Evolutionary conservation across 1,140 invertebrate species (phyloP), one percentile per base, ranked within the genome.

Genomic region (Solenopsis invicta): DNA sequence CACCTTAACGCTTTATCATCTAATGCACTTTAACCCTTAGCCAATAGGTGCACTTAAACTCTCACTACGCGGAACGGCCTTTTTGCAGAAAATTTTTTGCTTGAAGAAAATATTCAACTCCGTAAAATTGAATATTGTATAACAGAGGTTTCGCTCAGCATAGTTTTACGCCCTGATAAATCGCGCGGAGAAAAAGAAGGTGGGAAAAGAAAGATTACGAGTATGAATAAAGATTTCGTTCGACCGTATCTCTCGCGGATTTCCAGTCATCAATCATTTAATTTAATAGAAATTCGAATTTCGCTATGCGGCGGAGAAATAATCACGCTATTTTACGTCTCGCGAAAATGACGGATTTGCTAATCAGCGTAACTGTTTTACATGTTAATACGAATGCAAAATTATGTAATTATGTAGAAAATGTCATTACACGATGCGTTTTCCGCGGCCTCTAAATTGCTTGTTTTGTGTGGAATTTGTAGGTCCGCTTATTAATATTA

Each of bases 361-460:
- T 69, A 54, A 10, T 24, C 34, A 21, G 37, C 24, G 41, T 52
- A 6, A 10, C 18, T 45, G 56, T 59, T 72, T 72, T 16, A 18
- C 5, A 59, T 59, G 41, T 74, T 74, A 48, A 81, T 66, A 66
- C 0, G 18, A 45, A 71, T 71, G 80, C 48, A 34, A 74, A 74
- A 9, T 84, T 75, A 50, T 24, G 69, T 48, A 75, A 74, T 75
- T 75, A 74, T 61, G 41, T 50, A 48, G 67, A 74, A 59, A 82
- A 74, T 59, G 54, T 84, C 52, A 74, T 64, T 69, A 48, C 37
- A 16, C 34, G 52, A 72, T 45, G 50, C 78, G 34, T 71, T 71
- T 45, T 29, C 52, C 52, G 18, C 21, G 21, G 34, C 62, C 21
- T 24, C 54, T 13, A 59, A 56, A 81, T 67, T 72, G 29, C 5